A percentile compares a stretch with the other conserved stretches of the same genome.
phyloP scores from a whole-genome alignment of 23 tunicate species.

The Halocynthia roretzi region DNA sequence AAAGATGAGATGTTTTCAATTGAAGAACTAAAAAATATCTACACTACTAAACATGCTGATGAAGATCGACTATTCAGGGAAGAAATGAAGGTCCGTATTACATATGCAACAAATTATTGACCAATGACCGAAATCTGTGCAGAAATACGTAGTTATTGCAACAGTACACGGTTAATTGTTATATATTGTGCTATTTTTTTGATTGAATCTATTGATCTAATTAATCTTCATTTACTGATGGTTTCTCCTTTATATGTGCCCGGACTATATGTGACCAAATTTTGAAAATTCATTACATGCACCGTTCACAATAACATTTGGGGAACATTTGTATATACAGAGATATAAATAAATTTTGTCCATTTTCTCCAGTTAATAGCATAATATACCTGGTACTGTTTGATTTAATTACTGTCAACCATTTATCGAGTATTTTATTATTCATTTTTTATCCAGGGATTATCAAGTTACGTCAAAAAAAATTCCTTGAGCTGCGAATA shows the following conservation, averaged over 20 bases:
- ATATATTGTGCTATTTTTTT: no score
- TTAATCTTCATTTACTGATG: no score
- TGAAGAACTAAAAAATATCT: slow-evolving; percentile 28
- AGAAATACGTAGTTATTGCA: no score
- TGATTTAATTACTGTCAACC: background rate
- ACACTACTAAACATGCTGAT: slow-evolving; percentile 65
- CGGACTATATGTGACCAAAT: no score
- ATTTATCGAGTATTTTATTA: background rate
- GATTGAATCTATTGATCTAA: no score
- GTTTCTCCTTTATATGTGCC: no score
- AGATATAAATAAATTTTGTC: background rate
- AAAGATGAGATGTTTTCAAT: slow-evolving; percentile 13
- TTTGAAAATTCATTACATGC: no score
- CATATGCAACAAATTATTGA: no score
- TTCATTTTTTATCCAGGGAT: background rate
- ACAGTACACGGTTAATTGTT: no score
- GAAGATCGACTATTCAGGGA: slow-evolving; percentile 77
- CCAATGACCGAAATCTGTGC: no score
- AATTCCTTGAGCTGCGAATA: slow-evolving; percentile 40
- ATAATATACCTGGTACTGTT: background rate
- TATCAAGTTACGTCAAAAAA: slow-evolving; percentile 9
- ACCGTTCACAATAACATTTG: no score
- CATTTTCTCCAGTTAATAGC: background rate
- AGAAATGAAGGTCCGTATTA: slow-evolving; percentile 47
- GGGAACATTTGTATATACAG: background rate